phyloP scores from a whole-genome alignment of 2,888 invertebrate genomes.

The Allolobophora icterica region DNA sequence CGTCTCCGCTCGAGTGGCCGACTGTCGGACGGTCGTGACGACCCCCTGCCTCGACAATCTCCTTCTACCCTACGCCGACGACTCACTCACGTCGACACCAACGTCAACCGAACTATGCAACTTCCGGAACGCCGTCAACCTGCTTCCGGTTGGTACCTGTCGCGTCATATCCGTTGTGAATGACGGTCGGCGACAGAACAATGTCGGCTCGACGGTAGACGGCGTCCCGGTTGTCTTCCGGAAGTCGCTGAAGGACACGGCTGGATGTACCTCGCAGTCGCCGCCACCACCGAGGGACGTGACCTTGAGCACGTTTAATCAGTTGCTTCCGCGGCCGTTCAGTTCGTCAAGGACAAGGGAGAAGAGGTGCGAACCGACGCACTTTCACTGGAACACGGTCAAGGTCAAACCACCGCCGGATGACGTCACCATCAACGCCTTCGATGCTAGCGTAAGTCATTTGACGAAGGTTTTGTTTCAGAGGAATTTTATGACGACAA shows the following conservation, averaged over 20 bases:
- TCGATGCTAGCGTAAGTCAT: background rate
- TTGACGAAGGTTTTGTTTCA: background rate
- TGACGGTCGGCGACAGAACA: background rate
- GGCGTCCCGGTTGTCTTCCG: background rate
- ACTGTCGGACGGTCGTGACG: background rate
- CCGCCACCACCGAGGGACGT: background rate
- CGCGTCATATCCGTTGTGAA: slow-evolving; percentile 21
- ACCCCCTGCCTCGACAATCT: slow-evolving; percentile 25
- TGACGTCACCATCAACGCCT: slow-evolving; percentile 24
- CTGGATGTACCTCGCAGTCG: background rate
- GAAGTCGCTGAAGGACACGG: background rate
- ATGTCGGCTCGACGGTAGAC: background rate
- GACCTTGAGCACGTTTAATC: background rate
- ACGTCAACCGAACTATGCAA: slow-evolving; percentile 80
- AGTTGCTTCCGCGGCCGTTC: slow-evolving; percentile 13
- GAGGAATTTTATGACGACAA: too few relatives aligned
- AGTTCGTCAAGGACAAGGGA: slow-evolving; percentile 23
- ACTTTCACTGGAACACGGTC: slow-evolving; percentile 48
- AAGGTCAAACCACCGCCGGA: slow-evolving; percentile 26
- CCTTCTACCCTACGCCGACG: slow-evolving; percentile 31
- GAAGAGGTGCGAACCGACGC: slow-evolving; percentile 46
- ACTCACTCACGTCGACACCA: slow-evolving; percentile 74
- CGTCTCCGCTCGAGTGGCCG: background rate
- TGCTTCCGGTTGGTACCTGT: background rate
- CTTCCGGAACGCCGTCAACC: slow-evolving; percentile 51